Evolutionary conservation across 2,113 vertebrate species (phyloP).

Genomic region (Porphyrio hochstetteri): DNA sequence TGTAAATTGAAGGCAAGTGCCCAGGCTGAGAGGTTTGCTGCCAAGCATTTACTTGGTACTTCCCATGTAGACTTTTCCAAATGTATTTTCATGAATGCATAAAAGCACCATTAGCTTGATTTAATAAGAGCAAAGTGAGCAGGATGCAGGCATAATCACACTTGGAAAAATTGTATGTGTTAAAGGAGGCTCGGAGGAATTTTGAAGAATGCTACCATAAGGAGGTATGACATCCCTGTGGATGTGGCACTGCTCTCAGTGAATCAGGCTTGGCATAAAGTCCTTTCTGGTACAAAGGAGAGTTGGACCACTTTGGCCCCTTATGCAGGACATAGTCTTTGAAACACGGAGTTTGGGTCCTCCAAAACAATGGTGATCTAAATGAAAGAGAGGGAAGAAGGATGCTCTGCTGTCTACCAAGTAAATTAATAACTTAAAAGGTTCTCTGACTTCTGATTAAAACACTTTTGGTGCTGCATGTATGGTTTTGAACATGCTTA

Average conservation of each 20-base stretch:
- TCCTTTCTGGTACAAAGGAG: background rate
- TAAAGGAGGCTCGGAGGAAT: background rate
- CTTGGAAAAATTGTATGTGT: background rate
- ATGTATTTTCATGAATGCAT: background rate
- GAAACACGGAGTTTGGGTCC: background rate
- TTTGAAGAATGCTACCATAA: background rate
- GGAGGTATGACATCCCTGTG: fast-evolving
- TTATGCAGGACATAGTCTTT: background rate
- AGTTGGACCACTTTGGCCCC: background rate
- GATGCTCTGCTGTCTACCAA: background rate
- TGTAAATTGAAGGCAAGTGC: background rate
- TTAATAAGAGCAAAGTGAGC: background rate
- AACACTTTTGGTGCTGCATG: background rate
- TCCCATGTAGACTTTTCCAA: fast-evolving
- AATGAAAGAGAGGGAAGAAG: background rate
- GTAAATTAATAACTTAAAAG: background rate
- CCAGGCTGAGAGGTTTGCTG: background rate
- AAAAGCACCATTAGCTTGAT: background rate
- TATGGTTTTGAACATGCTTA: background rate
- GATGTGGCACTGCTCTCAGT: background rate
- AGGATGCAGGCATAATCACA: background rate
- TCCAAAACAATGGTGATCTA: background rate
- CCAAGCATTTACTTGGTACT: background rate
- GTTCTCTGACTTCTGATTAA: background rate
- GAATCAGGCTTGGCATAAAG: background rate